Base-by-base conservation (phyloP, 2,797 vertebrate species). In the Muraenolepis orangiensis region DNA sequence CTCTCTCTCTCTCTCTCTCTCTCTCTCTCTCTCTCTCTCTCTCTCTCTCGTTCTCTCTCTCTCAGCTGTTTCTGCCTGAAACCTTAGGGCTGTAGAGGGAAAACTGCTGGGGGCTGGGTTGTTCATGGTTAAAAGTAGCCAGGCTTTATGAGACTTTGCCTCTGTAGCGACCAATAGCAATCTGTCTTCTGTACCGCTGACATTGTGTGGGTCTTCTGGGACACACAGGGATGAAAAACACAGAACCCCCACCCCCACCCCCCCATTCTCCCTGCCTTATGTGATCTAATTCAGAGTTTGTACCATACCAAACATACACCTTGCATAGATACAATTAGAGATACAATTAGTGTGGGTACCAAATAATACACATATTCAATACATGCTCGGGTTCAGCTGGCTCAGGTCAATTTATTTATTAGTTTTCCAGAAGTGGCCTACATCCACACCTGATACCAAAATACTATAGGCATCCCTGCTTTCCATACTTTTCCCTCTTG, bases 201-300 rank as follows among this genome's bases (percentile, higher is more conserved):
- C 81, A 82, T 76, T 12, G 31, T 81, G 36, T 38, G 36, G 79
- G 78, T 82, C 81, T 83, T 83, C 76, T 72, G 73, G 66, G 72
- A 16, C 68, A 72, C 70, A 68, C 69, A 18, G 70, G 34, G 31
- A 71, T 72, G 28, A 38, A 76, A 78, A 84, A 57, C 71, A 46
- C 61, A 38, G 72, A 70, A 34, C 72, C 28, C 1, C 57, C 74
- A 36, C 51, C 3, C 11, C 36, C n/a, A n/a, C n/a, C n/a, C n/a
- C n/a, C n/a, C n/a, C n/a, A n/a, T n/a, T n/a, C n/a, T n/a, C n/a
- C n/a, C n/a, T n/a, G n/a, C n/a, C n/a, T n/a, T n/a, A n/a, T 4
- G 6, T 38, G 6, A 38, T 38, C 36, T 1, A 38, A 38, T 38
- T 38, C 36, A 7, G 36, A 38, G 6, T 7, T 12, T 38, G 36